A percentile compares a stretch with the other conserved stretches of the same genome.
Evolutionary conservation across 1,140 invertebrate species (phyloP).

Genomic region (Diachasma alloeum): DNA sequence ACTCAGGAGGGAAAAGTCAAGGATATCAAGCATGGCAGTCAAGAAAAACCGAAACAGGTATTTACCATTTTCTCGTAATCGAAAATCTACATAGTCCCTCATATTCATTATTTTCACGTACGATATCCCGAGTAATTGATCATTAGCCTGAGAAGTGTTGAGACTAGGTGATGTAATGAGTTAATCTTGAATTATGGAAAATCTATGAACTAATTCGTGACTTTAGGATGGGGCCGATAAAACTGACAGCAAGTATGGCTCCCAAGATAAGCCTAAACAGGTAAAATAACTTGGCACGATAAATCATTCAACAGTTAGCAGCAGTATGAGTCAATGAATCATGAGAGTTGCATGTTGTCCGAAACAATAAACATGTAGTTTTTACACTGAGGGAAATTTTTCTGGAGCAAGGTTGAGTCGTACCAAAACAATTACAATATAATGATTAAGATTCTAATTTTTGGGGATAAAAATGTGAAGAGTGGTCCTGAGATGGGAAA

Average conservation of each 20-base stretch:
- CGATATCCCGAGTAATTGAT: not conserved
- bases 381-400: no score
- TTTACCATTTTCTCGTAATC: constrained; percentile 15
- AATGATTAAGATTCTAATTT: no score
- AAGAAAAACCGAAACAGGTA: constrained; percentile 94
- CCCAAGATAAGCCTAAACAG: constrained; percentile 94
- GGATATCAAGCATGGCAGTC: constrained; percentile 88
- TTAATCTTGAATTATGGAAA: constrained; percentile 12
- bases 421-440: no score
- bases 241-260: constrained; percentile 85
- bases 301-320: constrained; percentile 33
- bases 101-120: not conserved
- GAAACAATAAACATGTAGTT: not conserved
- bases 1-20: constrained; percentile 90
- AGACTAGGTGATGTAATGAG: not conserved
- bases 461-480: no score
- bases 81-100: not conserved
- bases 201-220: constrained; percentile 40
- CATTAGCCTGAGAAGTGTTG: not conserved
- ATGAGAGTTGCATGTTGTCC: not conserved
- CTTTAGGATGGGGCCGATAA: constrained; percentile 69
- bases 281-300: constrained; percentile 53
- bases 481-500: no score
- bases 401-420: no score
- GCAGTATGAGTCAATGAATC: not conserved